Conservation (phyloP, 2,113 vertebrate species). For the Acrocephalus arundinaceus region DNA sequence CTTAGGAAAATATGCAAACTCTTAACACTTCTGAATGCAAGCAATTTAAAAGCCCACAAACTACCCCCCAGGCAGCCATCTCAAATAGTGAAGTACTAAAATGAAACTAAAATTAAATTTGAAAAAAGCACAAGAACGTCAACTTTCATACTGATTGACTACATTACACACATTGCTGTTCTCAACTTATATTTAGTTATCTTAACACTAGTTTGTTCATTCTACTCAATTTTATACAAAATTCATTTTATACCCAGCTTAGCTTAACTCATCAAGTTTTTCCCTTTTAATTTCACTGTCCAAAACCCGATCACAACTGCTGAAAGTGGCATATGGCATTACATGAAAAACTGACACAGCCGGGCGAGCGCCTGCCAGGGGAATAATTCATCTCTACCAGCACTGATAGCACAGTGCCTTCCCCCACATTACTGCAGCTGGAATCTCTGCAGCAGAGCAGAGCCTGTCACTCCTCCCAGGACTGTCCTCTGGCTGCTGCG, state of each 20-base stretch:
- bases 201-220: background rate
- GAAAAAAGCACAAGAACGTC: background rate
- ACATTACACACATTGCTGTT: background rate
- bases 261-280: background rate
- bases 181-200: background rate
- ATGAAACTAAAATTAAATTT: background rate
- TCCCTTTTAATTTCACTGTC: background rate
- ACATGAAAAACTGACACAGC: background rate
- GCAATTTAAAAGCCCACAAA: constrained; percentile 17
- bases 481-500: background rate
- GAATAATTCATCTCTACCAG: background rate
- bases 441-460: background rate
- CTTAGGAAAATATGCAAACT: constrained; percentile 50
- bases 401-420: background rate
- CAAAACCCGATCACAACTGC: background rate
- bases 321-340: background rate
- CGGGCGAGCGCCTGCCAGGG: background rate
- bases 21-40: constrained; percentile 20
- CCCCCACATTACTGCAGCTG: background rate
- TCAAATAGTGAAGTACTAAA: background rate
- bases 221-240: background rate
- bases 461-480: background rate
- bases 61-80: constrained; percentile 18
- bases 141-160: background rate
- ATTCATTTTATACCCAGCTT: background rate